Conservation (phyloP, 2,113 vertebrate genomes). For the Megaceryle torquata region DNA sequence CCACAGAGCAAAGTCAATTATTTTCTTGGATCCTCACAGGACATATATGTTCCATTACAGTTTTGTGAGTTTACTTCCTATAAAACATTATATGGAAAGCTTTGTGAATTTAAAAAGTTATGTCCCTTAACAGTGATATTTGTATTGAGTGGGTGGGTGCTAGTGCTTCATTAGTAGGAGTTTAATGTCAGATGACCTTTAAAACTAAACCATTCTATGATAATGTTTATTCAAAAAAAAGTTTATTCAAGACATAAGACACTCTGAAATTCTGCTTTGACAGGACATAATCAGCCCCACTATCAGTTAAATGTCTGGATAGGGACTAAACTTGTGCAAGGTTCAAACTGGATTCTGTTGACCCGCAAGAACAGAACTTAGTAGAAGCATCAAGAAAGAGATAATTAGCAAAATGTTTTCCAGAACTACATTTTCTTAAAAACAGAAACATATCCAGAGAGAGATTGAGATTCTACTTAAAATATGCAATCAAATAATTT, state of each 20-base stretch:
- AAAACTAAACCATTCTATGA: neutral
- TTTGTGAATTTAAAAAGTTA: neutral
- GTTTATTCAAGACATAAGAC: neutral
- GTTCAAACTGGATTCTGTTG: neutral
- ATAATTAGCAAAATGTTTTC: neutral
- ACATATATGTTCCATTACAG: neutral
- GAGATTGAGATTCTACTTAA: neutral
- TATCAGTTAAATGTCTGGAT: neutral
- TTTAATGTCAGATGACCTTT: neutral
- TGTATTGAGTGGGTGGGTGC: neutral
- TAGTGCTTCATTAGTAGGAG: neutral
- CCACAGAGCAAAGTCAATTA: conserved; percentile 12
- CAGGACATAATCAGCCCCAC: neutral
- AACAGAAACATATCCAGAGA: neutral
- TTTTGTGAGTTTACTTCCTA: neutral
- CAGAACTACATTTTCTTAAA: neutral
- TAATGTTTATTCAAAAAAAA: neutral
- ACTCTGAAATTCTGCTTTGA: neutral
- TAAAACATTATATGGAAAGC: neutral
- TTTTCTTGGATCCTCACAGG: conserved; percentile 16
- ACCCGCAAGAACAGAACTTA: neutral
- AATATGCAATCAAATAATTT: neutral
- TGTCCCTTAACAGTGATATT: neutral
- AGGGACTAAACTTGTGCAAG: neutral
- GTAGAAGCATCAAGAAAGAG: neutral